phyloP scores from a whole-genome alignment of 2,797 vertebrate species.

The Oreortyx pictus region DNA sequence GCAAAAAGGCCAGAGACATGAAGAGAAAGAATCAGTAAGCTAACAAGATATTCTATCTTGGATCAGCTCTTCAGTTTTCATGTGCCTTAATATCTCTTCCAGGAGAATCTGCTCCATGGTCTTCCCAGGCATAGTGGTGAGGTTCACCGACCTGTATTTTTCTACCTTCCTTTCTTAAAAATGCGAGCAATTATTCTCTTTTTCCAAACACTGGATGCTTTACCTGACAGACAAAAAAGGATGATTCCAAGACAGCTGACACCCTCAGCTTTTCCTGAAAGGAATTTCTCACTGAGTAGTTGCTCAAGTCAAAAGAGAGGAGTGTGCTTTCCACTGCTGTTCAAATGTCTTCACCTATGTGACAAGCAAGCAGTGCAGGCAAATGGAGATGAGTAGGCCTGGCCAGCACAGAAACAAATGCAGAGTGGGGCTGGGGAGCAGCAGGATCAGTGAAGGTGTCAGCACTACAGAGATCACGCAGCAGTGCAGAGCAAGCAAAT shows the following conservation, averaged over 20 bases:
- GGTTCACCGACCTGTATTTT: no score
- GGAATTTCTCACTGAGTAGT: not conserved
- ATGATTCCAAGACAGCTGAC: not conserved
- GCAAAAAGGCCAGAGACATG: not conserved
- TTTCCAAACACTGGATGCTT: no score
- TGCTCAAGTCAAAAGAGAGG: not conserved
- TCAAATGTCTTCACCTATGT: fast-evolving
- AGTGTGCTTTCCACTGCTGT: not conserved
- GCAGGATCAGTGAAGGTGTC: not conserved
- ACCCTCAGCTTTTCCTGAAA: not conserved
- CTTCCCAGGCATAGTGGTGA: no score
- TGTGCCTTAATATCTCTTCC: no score
- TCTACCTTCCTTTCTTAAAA: no score
- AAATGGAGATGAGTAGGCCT: not conserved
- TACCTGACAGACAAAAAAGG: not conserved
- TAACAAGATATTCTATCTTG: not conserved
- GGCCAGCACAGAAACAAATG: not conserved
- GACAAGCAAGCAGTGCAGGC: not conserved
- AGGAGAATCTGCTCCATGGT: no score
- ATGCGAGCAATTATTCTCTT: no score
- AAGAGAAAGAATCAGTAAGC: constrained; percentile 21
- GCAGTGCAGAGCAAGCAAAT: not conserved
- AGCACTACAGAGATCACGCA: not conserved
- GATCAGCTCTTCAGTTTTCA: no score
- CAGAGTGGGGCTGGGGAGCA: not conserved